Evolutionary conservation across 2,888 invertebrate species (phyloP), one percentile per base, ranked within the genome.

Genomic region (Drosophila paramelanica): DNA sequence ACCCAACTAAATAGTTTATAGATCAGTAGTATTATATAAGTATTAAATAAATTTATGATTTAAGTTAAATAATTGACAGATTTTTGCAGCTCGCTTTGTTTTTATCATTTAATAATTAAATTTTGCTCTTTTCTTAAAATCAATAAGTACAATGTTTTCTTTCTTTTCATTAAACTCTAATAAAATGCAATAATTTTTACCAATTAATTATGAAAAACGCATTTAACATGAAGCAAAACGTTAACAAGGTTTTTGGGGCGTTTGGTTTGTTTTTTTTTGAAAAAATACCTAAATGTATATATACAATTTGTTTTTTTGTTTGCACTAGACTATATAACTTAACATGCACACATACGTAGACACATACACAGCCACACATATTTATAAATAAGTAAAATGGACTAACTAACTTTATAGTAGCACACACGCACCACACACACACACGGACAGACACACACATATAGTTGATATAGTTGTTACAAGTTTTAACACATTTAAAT

Each of bases 171-270:
- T 70, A 50, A 66, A 46, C 59, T 55, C 70, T 79, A 77, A 62
- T 80, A 77, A 85, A 85, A 83, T 83, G 83, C 83, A 77, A 64
- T 68, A 65, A 69, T 71, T 60, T 60, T 43, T 52, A 72, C 62
- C 64, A 73, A 79, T 60, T 71, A 61, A 70, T 64, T 25, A 53
- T 56, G 41, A 73, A 65, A 60, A 62, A 67, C 47, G 59, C 52
- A 66, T 70, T 64, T 71, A 76, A 67, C 78, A 82, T 52, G 67
- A 71, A 71, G 67, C 77, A 56, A 76, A 69, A 73, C 73, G 53
- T 84, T 73, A 79, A 81, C 79, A 81, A 69, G 62, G 57, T 57
- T 53, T 49, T 43, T 23, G 33, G 10, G 25, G 25, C 23, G 42
- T 53, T 61, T 8, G 31, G n/a, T 47, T 57, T 36, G 25, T 14